A percentile compares a stretch with the other conserved stretches of the same genome.
Conservation (phyloP, 2,888 invertebrate genomes). For the Drosophila nigricruria region DNA sequence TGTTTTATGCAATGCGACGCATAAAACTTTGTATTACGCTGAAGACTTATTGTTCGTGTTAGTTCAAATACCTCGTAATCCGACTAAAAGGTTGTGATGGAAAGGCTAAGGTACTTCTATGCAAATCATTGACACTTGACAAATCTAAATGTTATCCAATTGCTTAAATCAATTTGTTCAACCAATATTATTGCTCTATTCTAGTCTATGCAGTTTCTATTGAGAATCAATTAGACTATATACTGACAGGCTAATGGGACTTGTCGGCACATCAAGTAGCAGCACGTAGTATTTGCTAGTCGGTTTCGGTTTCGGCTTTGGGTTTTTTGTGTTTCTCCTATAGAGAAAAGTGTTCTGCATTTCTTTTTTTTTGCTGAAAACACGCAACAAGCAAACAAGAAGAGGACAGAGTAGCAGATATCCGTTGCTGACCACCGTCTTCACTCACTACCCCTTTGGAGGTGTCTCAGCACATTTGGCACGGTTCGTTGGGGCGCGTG, state of each 20-base stretch:
- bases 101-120: background rate
- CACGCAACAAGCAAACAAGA: conserved; percentile 23
- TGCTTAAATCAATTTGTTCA: too few relatives aligned
- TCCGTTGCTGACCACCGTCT: conserved; percentile 33
- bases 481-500: conserved; percentile 76
- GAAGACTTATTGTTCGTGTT: conserved; percentile 35
- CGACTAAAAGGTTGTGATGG: background rate
- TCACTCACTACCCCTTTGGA: conserved; percentile 10
- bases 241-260: background rate
- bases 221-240: background rate
- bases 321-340: too few relatives aligned
- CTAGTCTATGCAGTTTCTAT: too few relatives aligned
- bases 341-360: too few relatives aligned
- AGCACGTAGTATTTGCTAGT: conserved; percentile 17
- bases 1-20: conserved; percentile 61
- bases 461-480: conserved; percentile 73
- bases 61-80: background rate
- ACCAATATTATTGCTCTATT: too few relatives aligned
- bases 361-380: background rate
- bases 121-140: too few relatives aligned
- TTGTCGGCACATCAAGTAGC: background rate
- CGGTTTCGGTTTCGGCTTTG: too few relatives aligned
- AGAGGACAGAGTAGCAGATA: conserved; percentile 12
- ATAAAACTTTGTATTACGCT: conserved; percentile 60
- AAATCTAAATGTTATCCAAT: background rate